Evolutionary conservation across 2,888 invertebrate species (phyloP).

Genomic region (Diarsia mendica): DNA sequence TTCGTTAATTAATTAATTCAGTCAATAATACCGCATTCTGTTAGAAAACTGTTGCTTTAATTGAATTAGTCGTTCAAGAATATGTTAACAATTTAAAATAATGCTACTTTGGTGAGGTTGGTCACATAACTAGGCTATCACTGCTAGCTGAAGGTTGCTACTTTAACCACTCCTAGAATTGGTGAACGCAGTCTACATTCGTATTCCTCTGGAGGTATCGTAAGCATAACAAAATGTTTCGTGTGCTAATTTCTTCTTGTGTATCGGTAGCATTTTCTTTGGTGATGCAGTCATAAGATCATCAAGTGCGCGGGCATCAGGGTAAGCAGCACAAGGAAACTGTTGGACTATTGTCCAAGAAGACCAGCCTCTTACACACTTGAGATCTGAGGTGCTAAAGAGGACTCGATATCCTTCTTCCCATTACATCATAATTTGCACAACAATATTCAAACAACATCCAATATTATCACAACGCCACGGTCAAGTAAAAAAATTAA

Average conservation of each 20-base stretch:
- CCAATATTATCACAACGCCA: background rate
- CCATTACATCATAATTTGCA: background rate
- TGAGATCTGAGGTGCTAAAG: background rate
- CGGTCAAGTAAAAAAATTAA: background rate
- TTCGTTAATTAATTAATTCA: slow-evolving; percentile 1
- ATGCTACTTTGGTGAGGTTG: background rate
- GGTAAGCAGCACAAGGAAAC: too few species aligned
- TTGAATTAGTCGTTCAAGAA: background rate
- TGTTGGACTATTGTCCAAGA: background rate
- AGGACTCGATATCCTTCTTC: background rate
- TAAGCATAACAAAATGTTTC: background rate
- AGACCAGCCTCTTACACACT: background rate
- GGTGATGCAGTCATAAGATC: background rate
- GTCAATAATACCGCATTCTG: background rate
- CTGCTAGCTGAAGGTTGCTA: too few species aligned
- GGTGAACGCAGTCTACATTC: background rate
- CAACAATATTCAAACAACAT: background rate
- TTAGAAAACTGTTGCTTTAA: background rate
- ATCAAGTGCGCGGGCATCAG: too few species aligned
- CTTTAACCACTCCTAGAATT: too few species aligned
- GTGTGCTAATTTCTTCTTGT: background rate
- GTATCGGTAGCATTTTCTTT: too few species aligned
- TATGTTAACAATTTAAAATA: background rate
- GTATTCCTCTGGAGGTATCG: too few species aligned
- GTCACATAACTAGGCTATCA: too few species aligned